Conservation (phyloP, 2,113 vertebrate genomes). For the Dicerorhinus sumatrensis region DNA sequence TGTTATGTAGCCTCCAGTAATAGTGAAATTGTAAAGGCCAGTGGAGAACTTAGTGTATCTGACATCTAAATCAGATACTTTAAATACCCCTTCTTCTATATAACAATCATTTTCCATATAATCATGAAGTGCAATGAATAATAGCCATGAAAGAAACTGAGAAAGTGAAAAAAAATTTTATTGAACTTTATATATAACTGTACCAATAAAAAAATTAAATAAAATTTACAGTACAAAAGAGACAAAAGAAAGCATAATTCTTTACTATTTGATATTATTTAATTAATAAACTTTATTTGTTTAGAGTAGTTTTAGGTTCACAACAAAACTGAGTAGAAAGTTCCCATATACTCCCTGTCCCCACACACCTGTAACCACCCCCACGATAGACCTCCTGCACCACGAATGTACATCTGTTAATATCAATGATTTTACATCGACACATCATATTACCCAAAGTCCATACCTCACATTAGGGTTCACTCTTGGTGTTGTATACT, state of each 20-base stretch:
- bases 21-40: neutral
- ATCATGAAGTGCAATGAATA: neutral
- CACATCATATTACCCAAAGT: neutral
- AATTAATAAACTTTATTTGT: neutral
- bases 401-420: neutral
- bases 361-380: too few species aligned
- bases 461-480: neutral
- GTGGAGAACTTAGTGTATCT: neutral
- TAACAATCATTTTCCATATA: neutral
- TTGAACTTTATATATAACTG: neutral
- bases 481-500: neutral
- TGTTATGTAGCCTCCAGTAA: neutral
- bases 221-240: neutral
- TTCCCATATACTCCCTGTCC: neutral
- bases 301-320: neutral
- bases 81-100: neutral
- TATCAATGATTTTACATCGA: neutral
- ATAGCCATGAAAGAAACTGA: neutral
- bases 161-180: neutral
- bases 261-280: neutral
- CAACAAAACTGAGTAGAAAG: neutral
- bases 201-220: neutral
- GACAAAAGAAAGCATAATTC: neutral
- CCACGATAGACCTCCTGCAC: fast-evolving
- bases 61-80: neutral